These are phyloP conservation scores for Lichenostomus cassidix DNA, from an alignment of 2,113 vertebrate species.

Conservation along the genomic window DNA sequence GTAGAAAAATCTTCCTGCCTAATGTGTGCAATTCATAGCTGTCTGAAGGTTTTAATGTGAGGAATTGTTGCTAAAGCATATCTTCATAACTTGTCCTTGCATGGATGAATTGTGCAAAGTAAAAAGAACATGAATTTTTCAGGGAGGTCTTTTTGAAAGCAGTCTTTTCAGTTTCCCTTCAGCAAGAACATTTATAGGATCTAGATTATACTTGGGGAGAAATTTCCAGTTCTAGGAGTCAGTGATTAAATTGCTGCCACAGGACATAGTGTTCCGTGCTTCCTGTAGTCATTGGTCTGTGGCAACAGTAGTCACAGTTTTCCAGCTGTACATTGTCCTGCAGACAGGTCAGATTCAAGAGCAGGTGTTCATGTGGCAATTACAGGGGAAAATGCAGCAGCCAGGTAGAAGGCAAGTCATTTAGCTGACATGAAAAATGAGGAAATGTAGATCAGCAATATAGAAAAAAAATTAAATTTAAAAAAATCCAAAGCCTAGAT, in stretches of 20 bases:
- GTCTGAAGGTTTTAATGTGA: slow-evolving; percentile 8
- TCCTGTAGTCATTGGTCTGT: background rate
- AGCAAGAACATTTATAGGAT: background rate
- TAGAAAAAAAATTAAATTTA: background rate
- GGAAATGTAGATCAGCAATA: background rate
- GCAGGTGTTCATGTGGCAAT: background rate
- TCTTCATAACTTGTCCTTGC: background rate
- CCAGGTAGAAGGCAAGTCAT: background rate
- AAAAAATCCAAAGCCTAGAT: background rate
- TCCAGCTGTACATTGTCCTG: background rate
- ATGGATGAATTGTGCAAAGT: background rate
- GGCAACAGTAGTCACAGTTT: background rate
- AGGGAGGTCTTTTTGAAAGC: background rate
- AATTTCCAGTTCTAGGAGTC: background rate
- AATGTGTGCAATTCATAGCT: background rate
- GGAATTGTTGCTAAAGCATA: background rate
- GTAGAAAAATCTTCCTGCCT: background rate
- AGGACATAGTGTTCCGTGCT: background rate
- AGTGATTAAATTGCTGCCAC: background rate
- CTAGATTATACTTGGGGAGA: background rate
- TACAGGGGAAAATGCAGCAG: background rate
- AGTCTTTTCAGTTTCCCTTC: background rate
- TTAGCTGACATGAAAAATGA: background rate
- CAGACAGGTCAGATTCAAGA: background rate
- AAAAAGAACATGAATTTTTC: slow-evolving; percentile 12